A percentile compares a stretch with the other conserved stretches of the same genome.
phyloP scores from a whole-genome alignment of 2,888 invertebrate genomes.

The Chydorus sphaericus region DNA sequence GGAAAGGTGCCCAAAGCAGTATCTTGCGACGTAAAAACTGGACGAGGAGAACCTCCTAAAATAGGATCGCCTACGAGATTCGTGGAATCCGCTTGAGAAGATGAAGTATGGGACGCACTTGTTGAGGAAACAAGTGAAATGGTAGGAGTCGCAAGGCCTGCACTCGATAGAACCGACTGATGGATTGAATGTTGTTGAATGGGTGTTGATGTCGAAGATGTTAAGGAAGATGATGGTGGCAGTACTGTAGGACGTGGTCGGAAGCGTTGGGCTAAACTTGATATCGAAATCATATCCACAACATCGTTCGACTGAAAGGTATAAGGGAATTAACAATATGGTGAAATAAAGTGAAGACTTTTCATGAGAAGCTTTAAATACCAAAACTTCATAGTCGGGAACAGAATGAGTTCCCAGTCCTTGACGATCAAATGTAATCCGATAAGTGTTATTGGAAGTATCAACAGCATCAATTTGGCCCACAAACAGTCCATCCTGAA shows the following conservation, averaged over 20 bases:
- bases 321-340: no score
- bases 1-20: constrained; percentile 66
- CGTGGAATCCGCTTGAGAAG: constrained; percentile 4
- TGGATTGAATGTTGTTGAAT: not conserved
- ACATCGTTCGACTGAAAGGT: constrained; percentile 64
- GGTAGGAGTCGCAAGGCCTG: not conserved
- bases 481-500: constrained; percentile 84
- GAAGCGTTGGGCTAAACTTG: constrained; percentile 66
- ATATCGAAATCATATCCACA: constrained; percentile 74
- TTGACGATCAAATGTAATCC: constrained; percentile 83
- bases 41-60: constrained; percentile 23
- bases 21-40: constrained; percentile 27
- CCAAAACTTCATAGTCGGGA: constrained; percentile 86
- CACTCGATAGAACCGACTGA: constrained; percentile 11
- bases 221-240: constrained; percentile 28
- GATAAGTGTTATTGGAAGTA: constrained; percentile 81
- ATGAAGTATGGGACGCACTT: constrained; percentile 6
- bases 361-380: constrained; percentile 20
- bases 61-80: constrained; percentile 29
- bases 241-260: constrained; percentile 47
- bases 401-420: constrained; percentile 90
- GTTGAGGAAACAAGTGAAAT: not conserved
- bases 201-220: constrained; percentile 17
- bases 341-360: not conserved
- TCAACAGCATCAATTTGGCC: constrained; percentile 91